Conservation (phyloP, 2,888 invertebrate species). For the Napeogenes sylphis region DNA sequence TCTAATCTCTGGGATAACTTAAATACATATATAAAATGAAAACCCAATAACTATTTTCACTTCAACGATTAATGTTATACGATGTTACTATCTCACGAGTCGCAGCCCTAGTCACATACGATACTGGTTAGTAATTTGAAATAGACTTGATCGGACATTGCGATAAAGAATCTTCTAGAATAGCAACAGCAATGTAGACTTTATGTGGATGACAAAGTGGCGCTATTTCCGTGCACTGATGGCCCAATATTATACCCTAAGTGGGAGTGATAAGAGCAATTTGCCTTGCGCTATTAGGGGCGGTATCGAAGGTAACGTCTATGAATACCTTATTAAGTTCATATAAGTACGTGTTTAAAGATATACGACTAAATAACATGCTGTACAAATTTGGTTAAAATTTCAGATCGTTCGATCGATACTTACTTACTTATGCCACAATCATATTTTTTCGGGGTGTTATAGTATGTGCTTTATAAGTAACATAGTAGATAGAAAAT, state of each 20-base stretch:
- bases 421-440: too few relatives aligned
- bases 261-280: conserved; percentile 36
- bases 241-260: conserved; percentile 29
- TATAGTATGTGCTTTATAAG: too few relatives aligned
- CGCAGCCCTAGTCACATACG: neutral
- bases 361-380: too few relatives aligned
- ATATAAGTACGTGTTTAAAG: neutral
- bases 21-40: too few relatives aligned
- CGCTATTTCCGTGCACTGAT: neutral
- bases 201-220: neutral
- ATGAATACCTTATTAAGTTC: neutral
- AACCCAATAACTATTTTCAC: too few relatives aligned
- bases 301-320: conserved; percentile 10
- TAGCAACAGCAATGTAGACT: conserved; percentile 8
- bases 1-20: too few relatives aligned
- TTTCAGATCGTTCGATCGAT: too few relatives aligned
- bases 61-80: too few relatives aligned
- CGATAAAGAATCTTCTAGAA: conserved; percentile 19
- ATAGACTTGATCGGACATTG: conserved; percentile 28
- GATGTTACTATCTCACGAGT: neutral
- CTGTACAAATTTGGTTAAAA: too few relatives aligned
- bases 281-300: conserved; percentile 33
- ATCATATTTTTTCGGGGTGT: too few relatives aligned
- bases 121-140: conserved; percentile 27
- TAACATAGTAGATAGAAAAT: too few relatives aligned